phyloP scores from a whole-genome alignment of 2,888 invertebrate genomes.

The Nasonia oneida region DNA sequence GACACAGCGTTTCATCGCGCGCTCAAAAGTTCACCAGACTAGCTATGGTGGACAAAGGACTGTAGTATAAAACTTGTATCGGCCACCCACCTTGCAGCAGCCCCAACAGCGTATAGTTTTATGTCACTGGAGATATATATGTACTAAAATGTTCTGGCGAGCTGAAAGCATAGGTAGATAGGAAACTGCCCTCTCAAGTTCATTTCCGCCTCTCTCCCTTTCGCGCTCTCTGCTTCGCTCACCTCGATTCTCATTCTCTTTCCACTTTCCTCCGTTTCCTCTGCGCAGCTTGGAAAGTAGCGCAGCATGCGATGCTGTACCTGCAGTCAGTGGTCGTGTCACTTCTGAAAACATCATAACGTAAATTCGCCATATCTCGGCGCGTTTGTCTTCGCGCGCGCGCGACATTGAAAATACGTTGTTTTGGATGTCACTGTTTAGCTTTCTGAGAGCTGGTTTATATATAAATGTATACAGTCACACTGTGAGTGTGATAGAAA shows the following conservation, averaged over 20 bases:
- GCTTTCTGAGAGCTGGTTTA: neutral
- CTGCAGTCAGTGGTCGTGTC: neutral
- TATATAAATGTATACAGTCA: too few species aligned
- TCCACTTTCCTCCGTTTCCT: conserved; percentile 8
- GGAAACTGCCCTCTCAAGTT: conserved; percentile 72
- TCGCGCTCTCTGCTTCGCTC: conserved; percentile 39
- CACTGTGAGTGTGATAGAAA: too few species aligned
- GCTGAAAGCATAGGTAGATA: conserved; percentile 67
- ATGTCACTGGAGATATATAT: neutral
- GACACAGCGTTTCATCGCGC: neutral
- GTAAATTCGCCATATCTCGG: neutral
- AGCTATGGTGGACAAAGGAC: neutral
- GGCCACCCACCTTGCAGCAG: neutral
- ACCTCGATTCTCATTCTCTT: neutral
- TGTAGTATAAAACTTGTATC: neutral
- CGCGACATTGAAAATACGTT: neutral
- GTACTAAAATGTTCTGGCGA: conserved; percentile 63
- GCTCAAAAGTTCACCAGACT: conserved; percentile 23
- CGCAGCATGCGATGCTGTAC: neutral
- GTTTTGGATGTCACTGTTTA: neutral
- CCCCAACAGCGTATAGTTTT: conserved; percentile 12
- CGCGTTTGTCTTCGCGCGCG: neutral
- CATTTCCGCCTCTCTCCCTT: conserved; percentile 70
- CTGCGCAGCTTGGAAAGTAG: neutral
- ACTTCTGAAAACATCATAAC: conserved; percentile 7